A percentile compares a stretch with the other conserved stretches of the same genome.
Conservation (phyloP, 2,888 invertebrate species). For the Deladenus siricidicola region DNA sequence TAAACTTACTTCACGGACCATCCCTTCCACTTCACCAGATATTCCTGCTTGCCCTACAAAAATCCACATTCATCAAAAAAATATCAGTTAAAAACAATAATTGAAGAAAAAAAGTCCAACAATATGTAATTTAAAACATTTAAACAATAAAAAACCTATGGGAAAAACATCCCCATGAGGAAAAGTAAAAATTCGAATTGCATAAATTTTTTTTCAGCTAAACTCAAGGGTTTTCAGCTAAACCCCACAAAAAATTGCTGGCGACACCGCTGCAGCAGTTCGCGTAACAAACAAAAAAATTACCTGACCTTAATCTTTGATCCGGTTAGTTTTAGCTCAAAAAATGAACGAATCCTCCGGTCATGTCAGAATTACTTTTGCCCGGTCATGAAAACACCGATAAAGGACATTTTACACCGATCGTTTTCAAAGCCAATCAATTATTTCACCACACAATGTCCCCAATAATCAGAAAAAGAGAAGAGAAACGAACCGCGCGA, state of each 20-base stretch:
- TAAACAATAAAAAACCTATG: background rate
- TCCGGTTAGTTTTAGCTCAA: too few relatives aligned
- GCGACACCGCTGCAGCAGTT: too few relatives aligned
- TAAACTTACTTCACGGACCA: slow-evolving; percentile 27
- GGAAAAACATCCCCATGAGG: background rate
- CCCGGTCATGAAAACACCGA: too few relatives aligned
- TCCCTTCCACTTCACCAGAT: slow-evolving; percentile 39
- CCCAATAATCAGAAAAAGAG: background rate
- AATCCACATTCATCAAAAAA: background rate
- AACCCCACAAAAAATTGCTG: too few relatives aligned
- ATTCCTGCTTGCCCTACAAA: slow-evolving; percentile 29
- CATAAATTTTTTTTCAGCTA: background rate
- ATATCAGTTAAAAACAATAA: too few relatives aligned
- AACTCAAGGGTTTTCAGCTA: too few relatives aligned
- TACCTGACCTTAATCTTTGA: background rate
- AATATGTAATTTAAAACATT: background rate
- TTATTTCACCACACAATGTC: too few relatives aligned
- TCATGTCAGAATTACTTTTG: too few relatives aligned
- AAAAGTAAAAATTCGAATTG: background rate
- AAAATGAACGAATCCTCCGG: too few relatives aligned
- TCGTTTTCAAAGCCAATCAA: too few relatives aligned
- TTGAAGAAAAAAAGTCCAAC: too few relatives aligned
- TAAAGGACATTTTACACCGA: too few relatives aligned
- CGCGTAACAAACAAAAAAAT: background rate
- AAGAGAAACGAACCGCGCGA: slow-evolving; percentile 8